Evolutionary conservation across 2,113 vertebrate species (phyloP).

Genomic region (Siniperca chuatsi): DNA sequence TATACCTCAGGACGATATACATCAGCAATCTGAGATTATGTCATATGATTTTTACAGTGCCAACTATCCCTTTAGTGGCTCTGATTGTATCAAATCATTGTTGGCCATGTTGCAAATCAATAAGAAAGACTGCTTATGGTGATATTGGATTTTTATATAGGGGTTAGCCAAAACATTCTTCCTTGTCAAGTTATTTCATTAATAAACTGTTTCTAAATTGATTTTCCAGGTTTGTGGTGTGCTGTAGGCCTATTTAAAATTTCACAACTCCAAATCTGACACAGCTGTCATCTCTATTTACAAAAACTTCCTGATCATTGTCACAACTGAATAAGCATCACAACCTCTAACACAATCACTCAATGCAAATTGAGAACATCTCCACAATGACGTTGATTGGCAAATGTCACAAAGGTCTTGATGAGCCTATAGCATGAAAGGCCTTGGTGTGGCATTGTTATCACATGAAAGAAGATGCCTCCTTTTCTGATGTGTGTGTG

Average conservation of each 20-base stretch:
- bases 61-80: not conserved
- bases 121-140: not conserved
- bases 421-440: not conserved
- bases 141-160: not conserved
- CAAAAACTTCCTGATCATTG: not conserved
- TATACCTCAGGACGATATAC: not conserved
- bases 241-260: not conserved
- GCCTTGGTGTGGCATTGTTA: not conserved
- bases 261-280: not conserved
- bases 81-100: not conserved
- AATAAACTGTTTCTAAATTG: not conserved
- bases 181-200: not conserved
- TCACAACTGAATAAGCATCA: not conserved
- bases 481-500: not conserved
- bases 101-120: not conserved
- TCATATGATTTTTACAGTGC: not conserved
- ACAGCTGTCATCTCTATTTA: not conserved
- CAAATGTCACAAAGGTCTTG: not conserved
- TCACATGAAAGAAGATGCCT: constrained; percentile 32
- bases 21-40: not conserved
- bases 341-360: not conserved
- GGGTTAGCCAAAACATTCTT: not conserved
- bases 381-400: not conserved
- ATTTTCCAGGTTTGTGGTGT: not conserved
- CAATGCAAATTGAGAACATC: not conserved